Evolutionary conservation across 2,888 invertebrate species (phyloP), one percentile per base, ranked within the genome.

Genomic region (Pachliopta kotzebuea): DNA sequence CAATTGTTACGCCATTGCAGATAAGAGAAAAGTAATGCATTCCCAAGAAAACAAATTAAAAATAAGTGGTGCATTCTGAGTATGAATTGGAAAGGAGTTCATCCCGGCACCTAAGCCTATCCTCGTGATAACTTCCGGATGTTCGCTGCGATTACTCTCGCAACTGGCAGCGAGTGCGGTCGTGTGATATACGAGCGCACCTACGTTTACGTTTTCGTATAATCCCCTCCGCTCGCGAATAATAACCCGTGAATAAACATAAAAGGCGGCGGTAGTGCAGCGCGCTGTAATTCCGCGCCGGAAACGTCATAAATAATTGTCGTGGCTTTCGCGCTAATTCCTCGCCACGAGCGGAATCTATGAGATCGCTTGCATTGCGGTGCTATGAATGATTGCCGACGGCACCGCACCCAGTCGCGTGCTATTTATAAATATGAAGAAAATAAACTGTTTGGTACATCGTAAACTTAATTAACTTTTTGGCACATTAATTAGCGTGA

Each of bases 241-340:
- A 85, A 88, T 87, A 84, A 85, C 81, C 84, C 80, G 81, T 80
- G 85, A 86, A 86, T 88, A 84, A 81, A 86, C 84, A 85, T 83
- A 85, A 88, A 86, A 83, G 82, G 77, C 78, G 73, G 73, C 77
- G 75, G 76, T 73, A 69, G 73, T 72, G 76, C 77, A 74, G 73
- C 73, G 71, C 71, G 76, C 77, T 77, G 80, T 84, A 85, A 88
- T 83, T 83, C 79, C 78, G 77, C 77, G 74, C 80, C 75, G 79
- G 80, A 80, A 82, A 79, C 75, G 80, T 81, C 81, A 79, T 87
- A 86, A 88, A 87, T 88, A 87, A 87, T 85, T 84, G 85, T 83
- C 80, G 79, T 77, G 79, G 81, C 81, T 84, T 85, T 80, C 71
- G 75, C 76, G 78, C 80, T 86, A 84, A 86, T 85, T 86, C 83